Evolutionary conservation across 1,140 invertebrate species (phyloP).

Genomic region (Aphelenchoides besseyi): DNA sequence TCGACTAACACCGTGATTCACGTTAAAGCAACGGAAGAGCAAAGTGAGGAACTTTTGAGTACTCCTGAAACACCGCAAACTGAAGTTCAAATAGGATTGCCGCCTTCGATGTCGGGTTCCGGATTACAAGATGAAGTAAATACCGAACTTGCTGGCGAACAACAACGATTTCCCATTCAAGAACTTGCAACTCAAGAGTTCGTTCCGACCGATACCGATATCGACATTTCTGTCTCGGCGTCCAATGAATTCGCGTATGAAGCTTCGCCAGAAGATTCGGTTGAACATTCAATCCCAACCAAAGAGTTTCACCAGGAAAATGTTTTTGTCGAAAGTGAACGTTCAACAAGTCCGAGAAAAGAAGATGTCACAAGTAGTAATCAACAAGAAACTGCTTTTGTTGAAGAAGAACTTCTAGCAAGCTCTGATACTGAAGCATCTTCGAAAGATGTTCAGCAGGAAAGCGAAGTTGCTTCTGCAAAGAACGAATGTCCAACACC

Average conservation of each 20-base stretch:
- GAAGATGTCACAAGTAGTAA: background rate
- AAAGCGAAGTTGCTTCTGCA: background rate
- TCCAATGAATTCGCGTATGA: background rate
- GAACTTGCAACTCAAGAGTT: background rate
- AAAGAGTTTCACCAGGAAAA: too few species aligned
- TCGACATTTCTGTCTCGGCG: background rate
- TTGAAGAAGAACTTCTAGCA: background rate
- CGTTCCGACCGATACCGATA: background rate
- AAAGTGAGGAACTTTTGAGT: background rate
- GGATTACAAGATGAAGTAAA: background rate
- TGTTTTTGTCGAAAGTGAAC: too few species aligned
- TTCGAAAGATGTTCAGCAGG: background rate
- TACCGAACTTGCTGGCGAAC: background rate
- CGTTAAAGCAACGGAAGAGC: background rate
- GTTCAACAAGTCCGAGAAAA: background rate
- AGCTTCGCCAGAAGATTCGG: background rate
- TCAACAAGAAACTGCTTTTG: too few species aligned
- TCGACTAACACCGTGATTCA: background rate
- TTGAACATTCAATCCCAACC: too few species aligned
- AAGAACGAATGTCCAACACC: background rate
- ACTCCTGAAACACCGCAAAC: background rate
- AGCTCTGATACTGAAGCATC: background rate
- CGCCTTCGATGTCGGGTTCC: background rate
- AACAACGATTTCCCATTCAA: background rate
- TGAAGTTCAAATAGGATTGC: background rate